Percentiles rank a stretch among this genome's conserved stretches.
These are phyloP conservation scores for Argentina silus DNA, from an alignment of 2,797 vertebrate species.

Conservation along the genomic window DNA sequence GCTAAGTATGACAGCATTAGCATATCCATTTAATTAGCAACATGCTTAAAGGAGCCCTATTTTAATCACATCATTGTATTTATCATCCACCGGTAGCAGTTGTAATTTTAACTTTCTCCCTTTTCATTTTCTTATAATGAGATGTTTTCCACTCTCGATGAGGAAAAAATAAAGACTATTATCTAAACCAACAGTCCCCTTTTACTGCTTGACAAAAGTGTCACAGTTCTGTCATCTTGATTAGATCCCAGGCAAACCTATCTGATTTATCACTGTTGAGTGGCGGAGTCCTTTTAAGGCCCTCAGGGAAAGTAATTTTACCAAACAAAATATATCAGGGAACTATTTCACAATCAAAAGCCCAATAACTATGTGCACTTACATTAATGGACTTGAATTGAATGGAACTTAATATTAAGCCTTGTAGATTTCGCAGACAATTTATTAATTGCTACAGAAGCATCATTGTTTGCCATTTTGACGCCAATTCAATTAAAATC, in stretches of 20 bases:
- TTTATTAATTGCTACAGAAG: conserved; percentile 99
- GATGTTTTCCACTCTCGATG: conserved; percentile 78
- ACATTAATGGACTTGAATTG: conserved; percentile 96
- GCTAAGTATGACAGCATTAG: conserved; percentile 99
- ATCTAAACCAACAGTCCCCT: conserved; percentile 85
- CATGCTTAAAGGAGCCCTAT: conserved; percentile 91
- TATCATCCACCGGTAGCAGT: conserved; percentile 81
- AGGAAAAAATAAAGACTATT: conserved; percentile 78
- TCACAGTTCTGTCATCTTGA: conserved; percentile 87
- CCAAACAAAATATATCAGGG: conserved; percentile 86
- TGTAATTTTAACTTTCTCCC: conserved; percentile 87
- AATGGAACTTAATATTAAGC: conserved; percentile 99
- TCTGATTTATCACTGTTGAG: conserved; percentile 85
- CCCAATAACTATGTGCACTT: conserved; percentile 73
- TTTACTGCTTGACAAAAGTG: conserved; percentile 87
- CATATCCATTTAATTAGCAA: conserved; percentile 99
- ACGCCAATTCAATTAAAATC: conserved; percentile 96
- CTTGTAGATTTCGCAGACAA: conserved; percentile 98
- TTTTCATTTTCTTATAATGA: conserved; percentile 86
- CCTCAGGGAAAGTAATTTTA: conserved; percentile 87
- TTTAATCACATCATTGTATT: conserved; percentile 98
- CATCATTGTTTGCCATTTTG: conserved; percentile 98
- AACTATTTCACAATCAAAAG: conserved; percentile 92
- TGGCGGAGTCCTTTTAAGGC: conserved; percentile 78
- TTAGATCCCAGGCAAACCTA: conserved; percentile 87